Percentiles rank a stretch among this genome's conserved stretches.
Conservation (phyloP, 1,140 invertebrate genomes). For the Sarcophaga peregrina region DNA sequence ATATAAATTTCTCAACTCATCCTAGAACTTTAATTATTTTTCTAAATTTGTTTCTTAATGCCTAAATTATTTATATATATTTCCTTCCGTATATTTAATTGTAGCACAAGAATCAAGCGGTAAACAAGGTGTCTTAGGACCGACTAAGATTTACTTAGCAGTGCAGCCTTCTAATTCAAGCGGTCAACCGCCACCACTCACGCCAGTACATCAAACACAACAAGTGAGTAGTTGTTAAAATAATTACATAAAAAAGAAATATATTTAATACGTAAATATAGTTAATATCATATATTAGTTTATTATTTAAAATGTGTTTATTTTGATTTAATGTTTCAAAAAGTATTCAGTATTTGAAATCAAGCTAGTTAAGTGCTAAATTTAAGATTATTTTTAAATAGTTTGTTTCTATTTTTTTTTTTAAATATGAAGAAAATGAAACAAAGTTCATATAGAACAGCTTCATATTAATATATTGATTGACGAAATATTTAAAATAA, state of each 20-base stretch:
- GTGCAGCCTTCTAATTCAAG: constrained; percentile 74
- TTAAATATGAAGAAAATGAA: background rate
- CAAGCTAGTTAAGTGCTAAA: background rate
- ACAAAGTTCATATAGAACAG: background rate
- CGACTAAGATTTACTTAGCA: constrained; percentile 85
- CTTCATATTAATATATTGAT: background rate
- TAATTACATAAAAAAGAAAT: constrained; percentile 45
- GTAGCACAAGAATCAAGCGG: constrained; percentile 82
- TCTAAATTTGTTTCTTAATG: too few species aligned
- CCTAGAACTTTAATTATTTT: too few species aligned
- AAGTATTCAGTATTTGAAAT: constrained; percentile 1
- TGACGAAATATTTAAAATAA: background rate
- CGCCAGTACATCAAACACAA: constrained; percentile 67
- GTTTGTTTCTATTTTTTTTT: background rate
- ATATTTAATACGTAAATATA: background rate
- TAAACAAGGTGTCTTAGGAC: constrained; percentile 83
- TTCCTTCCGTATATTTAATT: constrained; percentile 21
- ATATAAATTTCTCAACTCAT: too few species aligned
- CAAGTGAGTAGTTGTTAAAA: constrained; percentile 66
- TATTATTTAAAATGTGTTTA: constrained; percentile 36
- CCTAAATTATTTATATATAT: too few species aligned
- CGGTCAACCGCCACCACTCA: constrained; percentile 68
- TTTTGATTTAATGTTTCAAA: background rate
- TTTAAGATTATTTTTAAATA: background rate
- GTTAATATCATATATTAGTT: constrained; percentile 5